Conservation (phyloP, 2,888 invertebrate genomes). For the Drosophila paranaensis region DNA sequence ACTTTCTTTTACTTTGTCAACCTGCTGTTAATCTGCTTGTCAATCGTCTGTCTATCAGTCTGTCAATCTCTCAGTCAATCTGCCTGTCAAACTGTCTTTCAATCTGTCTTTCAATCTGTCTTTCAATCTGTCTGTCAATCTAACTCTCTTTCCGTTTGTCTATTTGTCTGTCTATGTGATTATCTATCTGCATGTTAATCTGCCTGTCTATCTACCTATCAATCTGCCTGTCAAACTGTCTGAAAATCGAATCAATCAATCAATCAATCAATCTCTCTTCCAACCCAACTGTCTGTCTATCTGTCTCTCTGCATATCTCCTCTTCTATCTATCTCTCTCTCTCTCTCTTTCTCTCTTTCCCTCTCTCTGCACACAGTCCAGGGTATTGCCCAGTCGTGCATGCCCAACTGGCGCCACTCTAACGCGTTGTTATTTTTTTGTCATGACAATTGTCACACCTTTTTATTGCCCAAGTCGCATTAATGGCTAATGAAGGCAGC, state of each 20-base stretch:
- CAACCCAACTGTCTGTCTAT: no score
- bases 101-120: neutral
- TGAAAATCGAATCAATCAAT: neutral
- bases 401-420: no score
- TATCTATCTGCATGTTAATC: neutral
- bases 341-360: neutral
- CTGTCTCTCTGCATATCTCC: no score
- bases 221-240: neutral
- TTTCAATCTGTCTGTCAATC: neutral
- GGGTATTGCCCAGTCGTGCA: neutral
- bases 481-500: slow-evolving; percentile 72
- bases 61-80: neutral
- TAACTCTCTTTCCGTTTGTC: neutral
- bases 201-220: neutral
- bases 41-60: neutral
- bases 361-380: neutral
- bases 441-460: slow-evolving; percentile 74
- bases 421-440: neutral
- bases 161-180: neutral
- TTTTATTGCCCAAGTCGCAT: slow-evolving; percentile 62
- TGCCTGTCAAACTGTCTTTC: neutral
- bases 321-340: no score
- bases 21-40: no score
- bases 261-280: neutral
- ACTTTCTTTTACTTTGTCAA: neutral